Percentiles rank a stretch among this genome's conserved stretches.
These are phyloP conservation scores for Drosophila sp. DNA, from an alignment of 1,140 invertebrate species.

Conservation along the genomic window DNA sequence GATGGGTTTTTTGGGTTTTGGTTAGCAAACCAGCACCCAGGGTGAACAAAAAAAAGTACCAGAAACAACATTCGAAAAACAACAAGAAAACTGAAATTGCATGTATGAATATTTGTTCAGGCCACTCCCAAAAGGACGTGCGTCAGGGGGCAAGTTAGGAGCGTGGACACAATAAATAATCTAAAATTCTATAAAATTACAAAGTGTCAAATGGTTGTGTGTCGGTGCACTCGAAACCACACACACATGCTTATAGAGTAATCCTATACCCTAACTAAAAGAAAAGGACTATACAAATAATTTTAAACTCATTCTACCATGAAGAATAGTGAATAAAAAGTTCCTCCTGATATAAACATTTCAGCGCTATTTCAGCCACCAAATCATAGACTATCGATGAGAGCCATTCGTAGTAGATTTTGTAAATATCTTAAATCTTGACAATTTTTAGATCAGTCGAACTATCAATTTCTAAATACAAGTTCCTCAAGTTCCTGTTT, in stretches of 20 bases:
- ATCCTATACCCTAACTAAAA: neutral
- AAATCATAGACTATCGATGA: too few relatives aligned
- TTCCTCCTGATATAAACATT: too few relatives aligned
- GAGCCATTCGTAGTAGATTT: too few relatives aligned
- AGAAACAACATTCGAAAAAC: constrained; percentile 36
- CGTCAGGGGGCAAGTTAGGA: constrained; percentile 13
- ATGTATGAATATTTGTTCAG: constrained; percentile 72
- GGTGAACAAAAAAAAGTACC: constrained; percentile 26
- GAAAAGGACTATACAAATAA: too few relatives aligned
- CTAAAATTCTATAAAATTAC: constrained; percentile 78
- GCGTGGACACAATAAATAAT: constrained; percentile 70
- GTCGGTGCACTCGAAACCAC: constrained; percentile 35
- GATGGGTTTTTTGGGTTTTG: constrained; percentile 5
- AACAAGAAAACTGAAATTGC: constrained; percentile 60
- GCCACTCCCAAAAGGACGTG: constrained; percentile 4
- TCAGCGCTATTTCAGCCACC: too few relatives aligned
- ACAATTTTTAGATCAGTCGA: too few relatives aligned
- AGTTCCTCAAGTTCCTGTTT: too few relatives aligned
- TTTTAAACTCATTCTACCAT: too few relatives aligned
- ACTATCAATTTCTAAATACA: too few relatives aligned
- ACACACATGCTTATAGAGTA: neutral
- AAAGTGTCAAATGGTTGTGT: constrained; percentile 69
- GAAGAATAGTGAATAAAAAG: too few relatives aligned
- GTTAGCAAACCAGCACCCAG: neutral
- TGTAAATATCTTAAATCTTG: too few relatives aligned